phyloP scores from a whole-genome alignment of 2,113 vertebrate species.

The Geothlypis trichas region DNA sequence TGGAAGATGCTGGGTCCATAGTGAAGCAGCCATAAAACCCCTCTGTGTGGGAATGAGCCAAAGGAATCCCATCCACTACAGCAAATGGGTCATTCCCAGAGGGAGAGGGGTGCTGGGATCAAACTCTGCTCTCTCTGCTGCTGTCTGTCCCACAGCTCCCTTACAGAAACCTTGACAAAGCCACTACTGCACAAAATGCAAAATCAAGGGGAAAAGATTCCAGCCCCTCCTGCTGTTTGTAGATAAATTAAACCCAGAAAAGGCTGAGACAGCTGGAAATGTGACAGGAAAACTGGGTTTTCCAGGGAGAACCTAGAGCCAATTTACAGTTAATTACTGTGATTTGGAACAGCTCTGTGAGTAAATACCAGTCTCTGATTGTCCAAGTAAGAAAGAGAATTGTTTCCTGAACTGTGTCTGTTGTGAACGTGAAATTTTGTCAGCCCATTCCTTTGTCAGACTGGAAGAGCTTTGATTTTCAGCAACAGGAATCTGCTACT shows the following conservation, averaged over 20 bases:
- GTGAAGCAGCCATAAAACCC: background rate
- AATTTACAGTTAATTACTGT: constrained; percentile 71
- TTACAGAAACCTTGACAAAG: background rate
- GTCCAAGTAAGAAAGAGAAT: constrained; percentile 62
- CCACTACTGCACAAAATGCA: background rate
- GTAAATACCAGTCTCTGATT: constrained; percentile 49
- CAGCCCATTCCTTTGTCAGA: constrained; percentile 3
- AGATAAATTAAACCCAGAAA: constrained; percentile 45
- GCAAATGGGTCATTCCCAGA: background rate
- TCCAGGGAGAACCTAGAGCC: constrained; percentile 53
- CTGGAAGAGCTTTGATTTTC: constrained; percentile 6
- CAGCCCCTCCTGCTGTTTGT: constrained; percentile 13
- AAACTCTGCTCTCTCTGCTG: background rate
- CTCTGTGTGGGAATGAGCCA: background rate
- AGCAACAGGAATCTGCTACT: background rate
- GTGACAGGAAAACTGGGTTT: constrained; percentile 51
- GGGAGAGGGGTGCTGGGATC: background rate
- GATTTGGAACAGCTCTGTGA: constrained; percentile 65
- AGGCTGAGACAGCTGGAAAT: constrained; percentile 47
- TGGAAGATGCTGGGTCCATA: background rate
- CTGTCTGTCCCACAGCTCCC: background rate
- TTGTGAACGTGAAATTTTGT: constrained; percentile 15
- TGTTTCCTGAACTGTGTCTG: constrained; percentile 61
- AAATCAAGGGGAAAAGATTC: background rate
- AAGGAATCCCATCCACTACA: background rate